Base-by-base conservation (phyloP, 2,888 invertebrate genomes). In the Heliothis peltigera region DNA sequence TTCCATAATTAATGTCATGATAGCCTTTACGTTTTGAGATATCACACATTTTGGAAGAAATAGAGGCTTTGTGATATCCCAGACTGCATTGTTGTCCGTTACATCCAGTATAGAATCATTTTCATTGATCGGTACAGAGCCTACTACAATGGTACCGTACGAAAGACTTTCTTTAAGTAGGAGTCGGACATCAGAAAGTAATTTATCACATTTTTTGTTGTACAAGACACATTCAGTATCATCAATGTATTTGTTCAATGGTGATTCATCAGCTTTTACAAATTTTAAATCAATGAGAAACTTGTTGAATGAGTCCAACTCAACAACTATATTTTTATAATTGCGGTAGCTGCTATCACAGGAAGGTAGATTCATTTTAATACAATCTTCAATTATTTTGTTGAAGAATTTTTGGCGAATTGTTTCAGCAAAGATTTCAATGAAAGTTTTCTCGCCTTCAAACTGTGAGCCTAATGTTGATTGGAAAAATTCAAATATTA, bases 271-370 rank as follows among this genome's bases (percentile, higher is more conserved):
- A 0, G 89, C 80, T 39, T 90, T 86, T 4, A 94, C 90, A 81
- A 95, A 95, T 75, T 93, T 92, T n/a, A 95, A 73, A 17, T 95
- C 94, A 46, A 94, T 88, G 5, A 95, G 73, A 71, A 94, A 94
- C 58, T 92, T 93, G 70, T 95, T 95, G 67, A 95, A 95, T 0
- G 87, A 85, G 70, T 95, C 94, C 46, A 95, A 75, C 63, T 95
- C 95, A 0, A 89, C 60, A 8, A 92, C 93, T 59, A 95, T 89
- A 22, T 89, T 90, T 61, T 92, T 91, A 71, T 95, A 95, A 21
- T 89, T 85, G 53, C 92, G 77, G 28, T 93, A 93, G 47, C 88
- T 92, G 56, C 91, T 89, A 43, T 94, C 89, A 69, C 94, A 94
- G 0, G 92, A 90, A 0, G 95, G 95, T 28, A 95, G 75, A 58